phyloP scores from a whole-genome alignment of 2,797 vertebrate species.

The Urosaurus nigricauda region DNA sequence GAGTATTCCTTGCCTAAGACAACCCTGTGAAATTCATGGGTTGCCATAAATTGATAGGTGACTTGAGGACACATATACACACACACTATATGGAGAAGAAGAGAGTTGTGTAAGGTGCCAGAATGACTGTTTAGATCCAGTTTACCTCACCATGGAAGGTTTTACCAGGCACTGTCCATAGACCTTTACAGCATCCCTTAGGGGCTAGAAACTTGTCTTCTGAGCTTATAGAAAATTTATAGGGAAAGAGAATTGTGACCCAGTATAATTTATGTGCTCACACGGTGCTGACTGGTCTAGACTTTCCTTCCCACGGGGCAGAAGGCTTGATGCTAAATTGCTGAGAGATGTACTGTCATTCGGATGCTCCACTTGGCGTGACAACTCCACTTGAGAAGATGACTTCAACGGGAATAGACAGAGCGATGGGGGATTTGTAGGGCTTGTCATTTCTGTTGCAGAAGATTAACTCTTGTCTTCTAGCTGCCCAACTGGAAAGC shows the following conservation, averaged over 20 bases:
- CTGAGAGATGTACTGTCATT: not conserved
- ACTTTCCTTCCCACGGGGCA: not conserved
- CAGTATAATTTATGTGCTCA: not conserved
- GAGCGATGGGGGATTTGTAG: not conserved
- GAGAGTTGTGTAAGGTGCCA: not conserved
- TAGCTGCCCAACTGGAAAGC: slow-evolving; percentile 10
- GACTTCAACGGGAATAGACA: slow-evolving; percentile 22
- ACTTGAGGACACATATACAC: too few species aligned
- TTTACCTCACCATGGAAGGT: not conserved
- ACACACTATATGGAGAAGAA: too few species aligned
- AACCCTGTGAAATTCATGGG: too few species aligned
- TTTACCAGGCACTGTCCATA: not conserved
- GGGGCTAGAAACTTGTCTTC: slow-evolving; percentile 7
- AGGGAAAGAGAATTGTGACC: not conserved
- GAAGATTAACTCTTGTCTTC: slow-evolving; percentile 5
- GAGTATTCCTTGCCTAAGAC: too few species aligned
- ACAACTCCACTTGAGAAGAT: slow-evolving; percentile 6
- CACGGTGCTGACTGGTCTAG: not conserved
- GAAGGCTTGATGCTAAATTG: not conserved
- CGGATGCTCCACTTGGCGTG: not conserved
- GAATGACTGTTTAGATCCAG: not conserved
- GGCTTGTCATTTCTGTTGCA: not conserved
- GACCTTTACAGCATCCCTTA: not conserved
- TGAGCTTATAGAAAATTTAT: not conserved
- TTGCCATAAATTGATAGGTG: too few species aligned